Base-by-base conservation (phyloP, 2,888 invertebrate genomes). In the Nemapogon koenigi region DNA sequence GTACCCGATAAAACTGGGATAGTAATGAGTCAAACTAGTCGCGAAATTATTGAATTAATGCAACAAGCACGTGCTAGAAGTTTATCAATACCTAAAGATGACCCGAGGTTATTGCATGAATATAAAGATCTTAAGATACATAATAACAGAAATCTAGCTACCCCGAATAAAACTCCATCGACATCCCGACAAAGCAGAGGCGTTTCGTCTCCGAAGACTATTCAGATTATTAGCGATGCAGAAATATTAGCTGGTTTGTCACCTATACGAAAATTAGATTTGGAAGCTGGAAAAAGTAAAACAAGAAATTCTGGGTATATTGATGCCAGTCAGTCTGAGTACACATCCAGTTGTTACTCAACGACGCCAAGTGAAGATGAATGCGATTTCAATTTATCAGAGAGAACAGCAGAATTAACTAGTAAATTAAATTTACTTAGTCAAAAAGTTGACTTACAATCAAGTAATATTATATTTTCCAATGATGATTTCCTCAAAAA, bases 241-340 rank as follows among this genome's bases (percentile, higher is more conserved):
- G 82, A 83, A 59, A 67, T 83, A 42, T 56, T 83, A 35, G 73
- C 80, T 40, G 78, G 81, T 40, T 68, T 84, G 46, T 52, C 61
- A 10, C 60, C 63, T 41, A 75, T 70, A 16, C 65, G 72, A 44
- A 60, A 60, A 46, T 47, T 63, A 35, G 64, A 67, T 37, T 52
- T 60, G 13, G 66, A 67, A 43, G 49, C 57, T 18, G 59, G 62
- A 29, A 65, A 64, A 46, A 59, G 54, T 18, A 71, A 75, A 40
- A 59, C 60, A 16, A 4, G 47, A 64, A 67, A 40, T 11, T 78
- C 80, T 10, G 78, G 78, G 8, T 80, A 80, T 42, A 52, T 76
- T 3, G 80, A 81, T 46, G 80, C 79, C 13, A 81, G 79, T 50
- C 80, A 79, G 45, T 81, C 80, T 11, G 80, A 81, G 49, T 71